Conservation (phyloP, 2,113 vertebrate genomes). For the Xenus cinereus region DNA sequence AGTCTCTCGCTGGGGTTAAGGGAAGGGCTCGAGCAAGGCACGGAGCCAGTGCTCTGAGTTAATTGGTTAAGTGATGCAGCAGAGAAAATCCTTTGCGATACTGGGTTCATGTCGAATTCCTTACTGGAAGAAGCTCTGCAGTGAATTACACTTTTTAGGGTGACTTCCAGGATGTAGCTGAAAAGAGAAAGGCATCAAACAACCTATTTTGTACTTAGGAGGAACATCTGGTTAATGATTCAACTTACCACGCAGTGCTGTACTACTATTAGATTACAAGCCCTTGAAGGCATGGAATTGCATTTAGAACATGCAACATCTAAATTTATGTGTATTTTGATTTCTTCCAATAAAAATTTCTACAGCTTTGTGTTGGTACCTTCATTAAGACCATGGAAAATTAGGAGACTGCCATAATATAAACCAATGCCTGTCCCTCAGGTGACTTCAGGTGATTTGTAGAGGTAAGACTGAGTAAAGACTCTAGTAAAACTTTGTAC, state of each 20-base stretch:
- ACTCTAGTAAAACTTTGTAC: not conserved
- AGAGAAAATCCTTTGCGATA: not conserved
- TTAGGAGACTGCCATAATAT: not conserved
- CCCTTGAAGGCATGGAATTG: not conserved
- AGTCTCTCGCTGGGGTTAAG: not conserved
- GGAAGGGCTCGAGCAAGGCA: not conserved
- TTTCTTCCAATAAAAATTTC: not conserved
- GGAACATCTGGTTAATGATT: not conserved
- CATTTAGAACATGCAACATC: not conserved
- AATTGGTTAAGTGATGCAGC: not conserved
- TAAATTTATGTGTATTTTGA: not conserved
- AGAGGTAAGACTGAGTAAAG: not conserved
- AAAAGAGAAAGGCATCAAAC: not conserved
- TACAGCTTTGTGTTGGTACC: not conserved
- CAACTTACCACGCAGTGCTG: not conserved
- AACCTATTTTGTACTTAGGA: not conserved
- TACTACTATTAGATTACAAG: not conserved
- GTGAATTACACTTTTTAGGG: not conserved
- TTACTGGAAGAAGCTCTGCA: not conserved
- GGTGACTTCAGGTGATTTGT: not conserved
- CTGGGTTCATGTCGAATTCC: not conserved
- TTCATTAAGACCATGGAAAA: not conserved
- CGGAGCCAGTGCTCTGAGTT: not conserved
- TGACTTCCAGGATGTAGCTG: not conserved
- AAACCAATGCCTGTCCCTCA: not conserved